Conservation (phyloP, 2,797 vertebrate species). For the Delichon dasypus region DNA sequence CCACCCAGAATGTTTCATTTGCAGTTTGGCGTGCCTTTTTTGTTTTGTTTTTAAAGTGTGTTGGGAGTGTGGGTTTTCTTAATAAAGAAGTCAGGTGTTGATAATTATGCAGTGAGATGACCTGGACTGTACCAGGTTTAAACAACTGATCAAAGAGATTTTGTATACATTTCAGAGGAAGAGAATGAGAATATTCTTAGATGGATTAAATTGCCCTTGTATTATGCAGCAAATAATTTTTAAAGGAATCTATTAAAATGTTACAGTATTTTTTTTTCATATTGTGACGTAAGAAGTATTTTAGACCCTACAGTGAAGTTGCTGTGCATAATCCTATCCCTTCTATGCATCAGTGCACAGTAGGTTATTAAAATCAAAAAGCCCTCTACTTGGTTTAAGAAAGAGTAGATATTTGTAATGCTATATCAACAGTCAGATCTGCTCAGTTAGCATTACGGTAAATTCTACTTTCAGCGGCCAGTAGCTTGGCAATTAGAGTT, state of each 20-base stretch:
- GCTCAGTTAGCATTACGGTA: conserved; percentile 48
- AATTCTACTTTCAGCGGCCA: conserved; percentile 39
- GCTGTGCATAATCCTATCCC: not conserved
- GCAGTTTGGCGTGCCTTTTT: not conserved
- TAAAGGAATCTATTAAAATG: not conserved
- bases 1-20: not conserved
- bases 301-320: not conserved
- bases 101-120: too few relatives aligned
- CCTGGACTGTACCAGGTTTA: not conserved
- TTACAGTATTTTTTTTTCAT: not conserved
- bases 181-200: not conserved
- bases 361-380: not conserved
- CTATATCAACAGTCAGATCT: conserved; percentile 15
- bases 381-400: not conserved
- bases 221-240: not conserved
- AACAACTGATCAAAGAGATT: not conserved
- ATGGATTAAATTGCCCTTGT: not conserved
- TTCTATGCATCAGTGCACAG: not conserved
- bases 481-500: conserved; percentile 42
- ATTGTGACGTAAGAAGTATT: not conserved
- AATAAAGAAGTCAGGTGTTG: not conserved
- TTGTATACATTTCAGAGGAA: not conserved
- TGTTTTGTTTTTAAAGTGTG: not conserved
- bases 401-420: not conserved
- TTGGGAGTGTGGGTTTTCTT: rapidly evolving